These are phyloP conservation scores for Gasterosteus aculeatus DNA, from an alignment of 2,113 vertebrate species.

Conservation along the genomic window DNA sequence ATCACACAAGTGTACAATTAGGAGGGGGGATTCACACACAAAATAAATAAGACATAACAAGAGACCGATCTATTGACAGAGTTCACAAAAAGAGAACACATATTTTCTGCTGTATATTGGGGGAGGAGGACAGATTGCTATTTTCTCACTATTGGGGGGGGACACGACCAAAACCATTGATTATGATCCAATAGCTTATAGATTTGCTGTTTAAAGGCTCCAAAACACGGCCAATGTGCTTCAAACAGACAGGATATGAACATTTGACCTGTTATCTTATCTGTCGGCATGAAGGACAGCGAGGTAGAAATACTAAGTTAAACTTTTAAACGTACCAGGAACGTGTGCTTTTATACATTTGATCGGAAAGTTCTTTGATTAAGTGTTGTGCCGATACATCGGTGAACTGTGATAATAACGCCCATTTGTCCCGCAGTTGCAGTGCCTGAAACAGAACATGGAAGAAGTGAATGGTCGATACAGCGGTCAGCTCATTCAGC, in stretches of 20 bases:
- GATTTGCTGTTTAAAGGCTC: not conserved
- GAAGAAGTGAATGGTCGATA: conserved; percentile 44
- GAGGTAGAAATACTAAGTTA: not conserved
- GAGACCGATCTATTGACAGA: too few relatives aligned
- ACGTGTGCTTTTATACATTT: not conserved
- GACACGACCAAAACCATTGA: not conserved
- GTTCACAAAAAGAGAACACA: too few relatives aligned
- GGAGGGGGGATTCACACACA: too few relatives aligned
- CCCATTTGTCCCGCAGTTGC: conserved; percentile 54
- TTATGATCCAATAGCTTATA: not conserved
- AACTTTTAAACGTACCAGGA: not conserved
- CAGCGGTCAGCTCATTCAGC: conserved; percentile 47
- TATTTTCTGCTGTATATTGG: too few relatives aligned
- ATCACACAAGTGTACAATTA: too few relatives aligned
- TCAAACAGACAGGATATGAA: not conserved
- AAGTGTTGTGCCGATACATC: not conserved
- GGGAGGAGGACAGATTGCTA: too few relatives aligned
- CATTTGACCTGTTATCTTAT: not conserved
- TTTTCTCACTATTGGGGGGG: too few relatives aligned
- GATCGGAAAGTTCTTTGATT: not conserved
- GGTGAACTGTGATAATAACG: not conserved
- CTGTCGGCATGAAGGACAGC: not conserved
- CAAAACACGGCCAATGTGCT: not conserved
- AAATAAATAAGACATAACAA: too few relatives aligned
- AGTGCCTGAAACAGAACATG: conserved; percentile 49